Base-by-base conservation (phyloP, 2,797 vertebrate species). In the Sebastes goodei region DNA sequence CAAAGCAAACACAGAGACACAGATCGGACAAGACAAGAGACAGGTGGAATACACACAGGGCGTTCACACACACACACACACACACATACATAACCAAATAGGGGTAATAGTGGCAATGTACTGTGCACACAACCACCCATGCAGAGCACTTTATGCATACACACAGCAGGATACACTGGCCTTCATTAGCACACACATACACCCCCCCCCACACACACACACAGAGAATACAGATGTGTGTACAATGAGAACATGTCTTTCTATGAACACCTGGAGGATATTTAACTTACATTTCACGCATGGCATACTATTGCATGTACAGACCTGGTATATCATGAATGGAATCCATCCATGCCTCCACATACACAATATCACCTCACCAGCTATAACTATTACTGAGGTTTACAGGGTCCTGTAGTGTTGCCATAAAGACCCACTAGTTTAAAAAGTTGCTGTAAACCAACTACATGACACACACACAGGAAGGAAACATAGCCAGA, bases 31-130 rank as follows among this genome's bases (percentile, higher is more conserved):
- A 79, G 83, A 85, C 71, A 81, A 61, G 79, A 85, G 80, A 77
- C 88, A 92, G 94, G 87, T 92, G 84, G 70, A 81, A 82, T 62
- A 91, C 86, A 91, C 87, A 88, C 79, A 71, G 64, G 76, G 49
- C n/a, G 2, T 76, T 85, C 86, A n/a, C 88, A 76, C 75, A 82
- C 66, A 81, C 57, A 72, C 27, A 81, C 38, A 72, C 73, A 82
- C 65, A 81, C 38, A 72, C 23, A 71, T 65, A 76, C 65, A 49
- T n/a, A 68, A 1, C 12, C 9, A 67, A 29, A 76, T 25, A 78
- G 27, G 23, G 52, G 74, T 56, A 68, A 82, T 63, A 77, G 32
- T 80, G 60, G 82, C 62, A 71, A 62, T 35, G 68, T 32, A 49
- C 66, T 83, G 71, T 70, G 78, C 73, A 87, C 71, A 86, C 81